phyloP scores from a whole-genome alignment of 2,888 invertebrate species.

The Macrosiphum euphorbiae region DNA sequence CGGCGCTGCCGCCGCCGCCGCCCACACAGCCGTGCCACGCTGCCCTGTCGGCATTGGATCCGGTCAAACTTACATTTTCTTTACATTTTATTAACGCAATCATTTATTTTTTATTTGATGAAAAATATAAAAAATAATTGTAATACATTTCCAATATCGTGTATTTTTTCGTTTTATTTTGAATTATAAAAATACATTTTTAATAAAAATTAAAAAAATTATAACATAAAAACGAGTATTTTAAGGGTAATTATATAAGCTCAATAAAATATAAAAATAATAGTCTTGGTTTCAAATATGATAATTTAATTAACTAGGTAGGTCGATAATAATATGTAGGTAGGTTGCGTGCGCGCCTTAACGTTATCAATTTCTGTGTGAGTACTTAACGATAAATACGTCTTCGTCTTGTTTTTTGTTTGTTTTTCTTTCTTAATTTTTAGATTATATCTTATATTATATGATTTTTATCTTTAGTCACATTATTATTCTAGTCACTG shows the following conservation, averaged over 20 bases:
- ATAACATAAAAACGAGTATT: constrained; percentile 51
- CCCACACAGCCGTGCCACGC: background rate
- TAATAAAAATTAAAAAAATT: constrained; percentile 50
- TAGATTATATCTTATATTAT: constrained; percentile 24
- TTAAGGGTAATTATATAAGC: constrained; percentile 63
- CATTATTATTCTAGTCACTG: constrained; percentile 57
- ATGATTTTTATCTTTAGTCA: constrained; percentile 46
- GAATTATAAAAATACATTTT: constrained; percentile 54
- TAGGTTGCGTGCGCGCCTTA: constrained; percentile 31
- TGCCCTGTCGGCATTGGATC: constrained; percentile 23
- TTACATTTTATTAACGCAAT: constrained; percentile 61
- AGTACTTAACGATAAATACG: constrained; percentile 40
- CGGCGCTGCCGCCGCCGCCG: background rate
- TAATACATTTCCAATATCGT: constrained; percentile 61
- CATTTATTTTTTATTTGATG: constrained; percentile 62
- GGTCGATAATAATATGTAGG: constrained; percentile 22
- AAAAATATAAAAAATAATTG: constrained; percentile 44
- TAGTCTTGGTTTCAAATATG: constrained; percentile 52
- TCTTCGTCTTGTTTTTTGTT: constrained; percentile 24
- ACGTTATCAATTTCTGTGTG: constrained; percentile 60
- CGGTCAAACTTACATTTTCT: constrained; percentile 55
- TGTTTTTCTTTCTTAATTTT: constrained; percentile 36
- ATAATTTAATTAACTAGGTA: constrained; percentile 44
- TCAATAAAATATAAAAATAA: constrained; percentile 61
- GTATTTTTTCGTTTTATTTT: constrained; percentile 62